Percentiles rank a stretch among this genome's conserved stretches.
Conservation (phyloP, 2,797 vertebrate species). For the Tolypeutes matacus region DNA sequence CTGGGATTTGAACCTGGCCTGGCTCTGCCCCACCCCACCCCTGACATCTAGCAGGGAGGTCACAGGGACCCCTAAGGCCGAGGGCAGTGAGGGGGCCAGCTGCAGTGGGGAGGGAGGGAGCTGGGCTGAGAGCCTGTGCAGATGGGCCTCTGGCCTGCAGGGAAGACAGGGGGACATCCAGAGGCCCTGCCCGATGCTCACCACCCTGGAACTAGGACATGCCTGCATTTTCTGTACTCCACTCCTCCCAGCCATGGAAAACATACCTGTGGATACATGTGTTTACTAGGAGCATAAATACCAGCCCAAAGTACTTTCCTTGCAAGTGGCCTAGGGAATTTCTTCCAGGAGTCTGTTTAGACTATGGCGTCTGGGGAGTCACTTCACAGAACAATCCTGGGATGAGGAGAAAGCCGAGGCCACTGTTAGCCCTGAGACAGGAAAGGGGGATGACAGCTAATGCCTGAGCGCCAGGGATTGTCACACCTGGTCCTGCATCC, state of each 20-base stretch:
- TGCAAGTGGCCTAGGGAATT: not conserved
- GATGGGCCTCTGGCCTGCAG: too few relatives aligned
- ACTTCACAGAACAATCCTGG: not conserved
- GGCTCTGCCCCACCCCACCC: not conserved
- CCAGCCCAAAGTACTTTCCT: not conserved
- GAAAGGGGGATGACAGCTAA: not conserved
- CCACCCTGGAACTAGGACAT: too few relatives aligned
- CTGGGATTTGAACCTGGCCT: not conserved
- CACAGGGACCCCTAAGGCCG: too few relatives aligned
- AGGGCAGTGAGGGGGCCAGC: too few relatives aligned
- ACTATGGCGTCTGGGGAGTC: not conserved
- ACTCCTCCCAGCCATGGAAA: too few relatives aligned
- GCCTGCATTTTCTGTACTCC: not conserved
- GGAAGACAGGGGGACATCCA: too few relatives aligned
- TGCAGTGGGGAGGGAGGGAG: too few relatives aligned
- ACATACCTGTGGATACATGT: too few relatives aligned
- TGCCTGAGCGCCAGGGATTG: not conserved
- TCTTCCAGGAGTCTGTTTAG: not conserved
- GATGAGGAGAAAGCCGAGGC: accelerated
- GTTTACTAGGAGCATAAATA: not conserved
- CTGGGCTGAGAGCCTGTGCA: too few relatives aligned
- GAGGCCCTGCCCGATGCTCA: too few relatives aligned
- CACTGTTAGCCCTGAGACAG: not conserved
- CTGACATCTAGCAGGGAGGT: not conserved
- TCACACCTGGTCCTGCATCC: too few relatives aligned